These are phyloP conservation scores for Gastracanthus pulcherrimus DNA, from an alignment of 2,888 invertebrate species.

Conservation along the genomic window DNA sequence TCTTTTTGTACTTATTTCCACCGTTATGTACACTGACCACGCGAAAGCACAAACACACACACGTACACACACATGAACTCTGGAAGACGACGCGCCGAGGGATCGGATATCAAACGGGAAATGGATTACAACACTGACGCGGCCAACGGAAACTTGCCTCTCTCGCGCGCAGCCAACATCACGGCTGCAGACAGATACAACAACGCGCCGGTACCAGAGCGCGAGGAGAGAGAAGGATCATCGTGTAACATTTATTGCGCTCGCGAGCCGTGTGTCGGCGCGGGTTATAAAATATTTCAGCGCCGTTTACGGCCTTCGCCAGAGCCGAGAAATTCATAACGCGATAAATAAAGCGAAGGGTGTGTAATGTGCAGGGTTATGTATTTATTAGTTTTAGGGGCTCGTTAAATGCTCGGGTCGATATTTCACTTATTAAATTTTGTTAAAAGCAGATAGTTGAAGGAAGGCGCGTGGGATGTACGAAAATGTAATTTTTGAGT, in stretches of 20 bases:
- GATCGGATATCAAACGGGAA: slow-evolving; percentile 62
- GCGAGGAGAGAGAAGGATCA: slow-evolving; percentile 1
- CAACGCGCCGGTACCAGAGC: too few species aligned
- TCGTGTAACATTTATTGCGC: slow-evolving; percentile 26
- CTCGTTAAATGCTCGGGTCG: too few species aligned
- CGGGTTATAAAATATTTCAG: slow-evolving; percentile 41
- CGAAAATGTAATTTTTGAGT: too few species aligned
- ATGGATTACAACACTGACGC: slow-evolving; percentile 60
- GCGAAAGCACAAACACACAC: too few species aligned
- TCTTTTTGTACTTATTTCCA: too few species aligned
- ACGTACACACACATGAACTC: too few species aligned
- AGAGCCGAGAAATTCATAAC: neutral
- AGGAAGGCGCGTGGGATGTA: too few species aligned
- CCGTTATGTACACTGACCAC: too few species aligned
- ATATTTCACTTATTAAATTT: too few species aligned
- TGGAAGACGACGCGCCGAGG: slow-evolving; percentile 52
- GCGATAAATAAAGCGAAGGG: neutral
- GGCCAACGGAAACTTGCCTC: slow-evolving; percentile 51
- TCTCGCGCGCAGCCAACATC: neutral
- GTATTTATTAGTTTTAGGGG: too few species aligned
- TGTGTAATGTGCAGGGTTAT: neutral
- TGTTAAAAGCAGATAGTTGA: too few species aligned
- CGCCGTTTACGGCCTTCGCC: neutral
- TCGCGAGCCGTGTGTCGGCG: slow-evolving; percentile 1
- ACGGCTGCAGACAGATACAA: neutral